phyloP scores from a whole-genome alignment of 2,113 vertebrate genomes.

The Calypte anna region DNA sequence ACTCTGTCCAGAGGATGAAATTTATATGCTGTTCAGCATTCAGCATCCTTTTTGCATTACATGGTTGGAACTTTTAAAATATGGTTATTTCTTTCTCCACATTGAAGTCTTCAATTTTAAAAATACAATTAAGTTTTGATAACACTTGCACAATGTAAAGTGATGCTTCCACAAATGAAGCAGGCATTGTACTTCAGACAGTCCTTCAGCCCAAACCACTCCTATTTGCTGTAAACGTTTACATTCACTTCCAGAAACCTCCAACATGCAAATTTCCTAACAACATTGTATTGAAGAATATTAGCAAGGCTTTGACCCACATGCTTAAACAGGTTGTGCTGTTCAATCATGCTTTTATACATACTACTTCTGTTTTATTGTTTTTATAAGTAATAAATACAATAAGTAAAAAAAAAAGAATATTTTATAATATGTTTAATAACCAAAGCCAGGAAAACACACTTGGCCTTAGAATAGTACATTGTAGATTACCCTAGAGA shows the following conservation, averaged over 20 bases:
- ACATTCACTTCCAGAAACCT: neutral
- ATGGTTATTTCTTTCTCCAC: neutral
- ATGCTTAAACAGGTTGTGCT: constrained; percentile 28
- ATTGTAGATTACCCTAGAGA: constrained; percentile 6
- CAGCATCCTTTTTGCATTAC: neutral
- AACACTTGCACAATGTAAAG: neutral
- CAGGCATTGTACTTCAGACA: neutral
- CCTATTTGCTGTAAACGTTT: rapidly evolving
- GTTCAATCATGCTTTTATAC: constrained; percentile 45
- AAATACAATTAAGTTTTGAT: neutral
- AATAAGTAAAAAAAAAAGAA: too few species aligned
- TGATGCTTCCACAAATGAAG: neutral
- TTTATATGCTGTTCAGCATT: neutral
- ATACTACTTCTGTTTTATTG: constrained; percentile 41
- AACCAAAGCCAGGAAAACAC: constrained; percentile 48
- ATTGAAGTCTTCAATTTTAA: neutral
- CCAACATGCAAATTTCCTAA: neutral
- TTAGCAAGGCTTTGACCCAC: neutral
- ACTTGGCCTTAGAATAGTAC: neutral
- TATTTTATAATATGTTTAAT: constrained; percentile 40
- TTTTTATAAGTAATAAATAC: too few species aligned
- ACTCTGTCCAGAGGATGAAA: neutral
- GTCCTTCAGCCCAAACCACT: neutral
- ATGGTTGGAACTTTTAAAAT: neutral
- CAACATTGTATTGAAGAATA: neutral